Evolutionary conservation across 2,888 invertebrate species (phyloP), one percentile per base, ranked within the genome.

Genomic region (Agelastica alni): DNA sequence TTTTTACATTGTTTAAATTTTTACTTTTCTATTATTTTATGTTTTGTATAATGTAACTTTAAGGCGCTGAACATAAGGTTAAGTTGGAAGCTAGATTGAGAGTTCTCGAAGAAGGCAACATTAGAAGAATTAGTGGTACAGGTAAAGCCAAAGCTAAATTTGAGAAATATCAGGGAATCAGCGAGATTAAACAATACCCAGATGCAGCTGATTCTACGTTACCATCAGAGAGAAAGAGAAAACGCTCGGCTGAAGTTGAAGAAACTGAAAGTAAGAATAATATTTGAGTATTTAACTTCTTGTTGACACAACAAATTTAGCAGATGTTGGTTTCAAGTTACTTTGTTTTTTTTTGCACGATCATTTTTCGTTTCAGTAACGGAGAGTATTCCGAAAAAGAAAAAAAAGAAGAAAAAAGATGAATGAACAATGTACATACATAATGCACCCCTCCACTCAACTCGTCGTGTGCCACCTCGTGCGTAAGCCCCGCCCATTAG

Each of bases 121-220:
- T 89, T 45, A 83, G 85, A 43, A 83, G 87, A 69, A 83, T 96
- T 56, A 93, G 93, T 65, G 96, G 96, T 2, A 90, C 92, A 0
- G 93, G 91, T 9, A 96, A 93, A 74, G 88, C 88, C 1, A 89
- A 90, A 70, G 89, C 91, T 1, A 93, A 91, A 74, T 93, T 94
- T 72, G 95, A 96, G 68, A 96, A 95, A 78, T 97, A 96, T 73
- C 91, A 94, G 66, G 86, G 86, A 62, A 87, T 87, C 77, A 90
- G 93, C 67, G 91, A 95, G 79, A 85, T 93, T 44, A 81, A 87
- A 64, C 85, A 89, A 30, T 85, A 88, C 37, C 80, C 83, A 5
- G 89, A 87, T 2, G 89, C 87, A 1, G 88, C 85, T 0, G 96
- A 96, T 77, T 91, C 89, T 36, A 93, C 94, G 0, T 74, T 95